phyloP scores from a whole-genome alignment of 1,140 invertebrate species.

The Adoxophyes honmai region DNA sequence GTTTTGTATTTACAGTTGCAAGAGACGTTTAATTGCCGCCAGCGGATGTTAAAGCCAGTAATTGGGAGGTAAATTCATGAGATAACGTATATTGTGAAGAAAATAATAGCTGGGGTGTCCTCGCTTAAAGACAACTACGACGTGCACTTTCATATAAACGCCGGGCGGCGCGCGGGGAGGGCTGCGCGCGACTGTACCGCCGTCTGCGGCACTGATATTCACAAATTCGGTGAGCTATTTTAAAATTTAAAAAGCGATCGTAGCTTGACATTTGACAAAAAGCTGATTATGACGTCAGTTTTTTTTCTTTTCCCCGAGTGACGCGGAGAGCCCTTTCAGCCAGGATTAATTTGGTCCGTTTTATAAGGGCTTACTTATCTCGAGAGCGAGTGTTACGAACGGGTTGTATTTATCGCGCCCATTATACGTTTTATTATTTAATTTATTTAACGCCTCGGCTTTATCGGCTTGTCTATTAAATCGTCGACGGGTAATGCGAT shows the following conservation, averaged over 20 bases:
- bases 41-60: constrained; percentile 65
- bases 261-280: constrained; percentile 74
- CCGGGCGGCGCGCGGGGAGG: neutral
- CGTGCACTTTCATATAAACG: neutral
- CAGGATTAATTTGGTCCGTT: constrained; percentile 72
- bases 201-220: constrained; percentile 18
- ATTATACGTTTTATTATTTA: constrained; percentile 77
- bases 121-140: neutral
- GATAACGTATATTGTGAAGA: constrained; percentile 47
- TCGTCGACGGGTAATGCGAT: constrained; percentile 64
- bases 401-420: constrained; percentile 71
- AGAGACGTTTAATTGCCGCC: constrained; percentile 62
- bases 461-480: constrained; percentile 73
- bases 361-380: constrained; percentile 75
- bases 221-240: constrained; percentile 55
- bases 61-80: constrained; percentile 58
- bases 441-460: constrained; percentile 71
- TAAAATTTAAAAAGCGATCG: constrained; percentile 66
- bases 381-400: constrained; percentile 54
- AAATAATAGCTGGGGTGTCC: constrained; percentile 31
- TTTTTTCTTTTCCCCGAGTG: constrained; percentile 49
- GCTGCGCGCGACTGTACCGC: constrained; percentile 36
- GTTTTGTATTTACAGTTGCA: constrained; percentile 67
- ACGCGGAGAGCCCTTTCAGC: constrained; percentile 57
- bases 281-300: constrained; percentile 76